Evolutionary conservation across 2,888 invertebrate species (phyloP).

Genomic region (Scaptomyza cyrtandrae): DNA sequence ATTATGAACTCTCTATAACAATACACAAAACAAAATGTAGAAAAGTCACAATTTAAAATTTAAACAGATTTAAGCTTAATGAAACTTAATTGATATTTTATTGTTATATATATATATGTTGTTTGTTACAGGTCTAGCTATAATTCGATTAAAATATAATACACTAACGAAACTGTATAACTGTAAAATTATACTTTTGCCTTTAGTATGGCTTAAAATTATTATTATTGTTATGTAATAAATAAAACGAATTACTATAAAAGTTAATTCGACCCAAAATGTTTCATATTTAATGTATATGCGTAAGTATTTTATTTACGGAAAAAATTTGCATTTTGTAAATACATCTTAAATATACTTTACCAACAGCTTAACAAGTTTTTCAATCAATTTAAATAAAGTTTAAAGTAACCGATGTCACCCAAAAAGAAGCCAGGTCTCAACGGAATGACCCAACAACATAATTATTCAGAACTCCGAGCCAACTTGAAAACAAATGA

Average conservation of each 20-base stretch:
- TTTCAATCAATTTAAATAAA: constrained; percentile 46
- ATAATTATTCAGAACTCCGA: constrained; percentile 13
- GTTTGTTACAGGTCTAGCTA: constrained; percentile 33
- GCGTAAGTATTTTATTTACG: constrained; percentile 1
- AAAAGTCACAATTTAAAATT: constrained; percentile 2
- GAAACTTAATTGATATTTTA: constrained; percentile 56
- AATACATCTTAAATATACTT: constrained; percentile 19
- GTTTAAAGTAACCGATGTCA: background rate
- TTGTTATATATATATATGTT: constrained; percentile 52
- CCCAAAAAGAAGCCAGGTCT: background rate
- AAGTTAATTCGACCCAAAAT: background rate
- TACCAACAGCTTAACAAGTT: constrained; percentile 45
- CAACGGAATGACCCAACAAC: constrained; percentile 6
- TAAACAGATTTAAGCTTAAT: constrained; percentile 13
- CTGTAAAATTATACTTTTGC: constrained; percentile 18
- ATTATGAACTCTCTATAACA: constrained; percentile 19
- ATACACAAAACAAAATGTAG: constrained; percentile 2
- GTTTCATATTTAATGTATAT: background rate
- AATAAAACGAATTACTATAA: constrained; percentile 28
- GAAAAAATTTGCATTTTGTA: background rate
- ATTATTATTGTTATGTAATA: constrained; percentile 38
- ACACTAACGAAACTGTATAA: constrained; percentile 31
- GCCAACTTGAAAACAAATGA: constrained; percentile 12
- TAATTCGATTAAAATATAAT: constrained; percentile 27
- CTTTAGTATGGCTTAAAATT: constrained; percentile 36